Evolutionary conservation across 2,888 invertebrate species (phyloP).

Genomic region (Keiferia lycopersicella): DNA sequence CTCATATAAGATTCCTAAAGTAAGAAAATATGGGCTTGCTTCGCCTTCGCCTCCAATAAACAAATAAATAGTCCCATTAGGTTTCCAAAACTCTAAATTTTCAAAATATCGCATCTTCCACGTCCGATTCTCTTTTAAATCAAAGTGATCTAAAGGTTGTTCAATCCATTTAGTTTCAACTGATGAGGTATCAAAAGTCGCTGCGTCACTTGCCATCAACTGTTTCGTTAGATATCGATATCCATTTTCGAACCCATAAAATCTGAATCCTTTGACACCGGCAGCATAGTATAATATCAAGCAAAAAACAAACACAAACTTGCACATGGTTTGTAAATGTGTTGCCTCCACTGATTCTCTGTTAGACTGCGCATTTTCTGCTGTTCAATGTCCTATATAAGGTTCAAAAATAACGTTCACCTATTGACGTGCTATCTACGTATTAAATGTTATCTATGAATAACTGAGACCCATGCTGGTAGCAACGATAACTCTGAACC

Average conservation of each 20-base stretch:
- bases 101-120: slow-evolving; percentile 70
- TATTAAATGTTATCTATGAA: slow-evolving; percentile 29
- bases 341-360: neutral
- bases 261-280: slow-evolving; percentile 38
- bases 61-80: slow-evolving; percentile 60
- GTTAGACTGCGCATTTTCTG: neutral
- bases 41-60: slow-evolving; percentile 63
- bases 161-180: slow-evolving; percentile 53
- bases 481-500: slow-evolving; percentile 17
- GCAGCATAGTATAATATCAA: slow-evolving; percentile 39
- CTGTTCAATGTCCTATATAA: slow-evolving; percentile 9
- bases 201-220: slow-evolving; percentile 37
- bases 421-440: slow-evolving; percentile 21
- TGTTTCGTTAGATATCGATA: slow-evolving; percentile 51
- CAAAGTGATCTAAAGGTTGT: slow-evolving; percentile 66
- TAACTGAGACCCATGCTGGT: slow-evolving; percentile 25
- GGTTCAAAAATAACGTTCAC: slow-evolving; percentile 6
- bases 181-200: slow-evolving; percentile 36
- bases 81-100: slow-evolving; percentile 56
- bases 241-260: slow-evolving; percentile 46
- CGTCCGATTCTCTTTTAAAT: slow-evolving; percentile 48
- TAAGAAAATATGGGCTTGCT: slow-evolving; percentile 51
- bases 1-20: slow-evolving; percentile 59
- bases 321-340: neutral
- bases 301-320: slow-evolving; percentile 23